Conservation (phyloP, 2,888 invertebrate species). For the Drosophila helvetica region DNA sequence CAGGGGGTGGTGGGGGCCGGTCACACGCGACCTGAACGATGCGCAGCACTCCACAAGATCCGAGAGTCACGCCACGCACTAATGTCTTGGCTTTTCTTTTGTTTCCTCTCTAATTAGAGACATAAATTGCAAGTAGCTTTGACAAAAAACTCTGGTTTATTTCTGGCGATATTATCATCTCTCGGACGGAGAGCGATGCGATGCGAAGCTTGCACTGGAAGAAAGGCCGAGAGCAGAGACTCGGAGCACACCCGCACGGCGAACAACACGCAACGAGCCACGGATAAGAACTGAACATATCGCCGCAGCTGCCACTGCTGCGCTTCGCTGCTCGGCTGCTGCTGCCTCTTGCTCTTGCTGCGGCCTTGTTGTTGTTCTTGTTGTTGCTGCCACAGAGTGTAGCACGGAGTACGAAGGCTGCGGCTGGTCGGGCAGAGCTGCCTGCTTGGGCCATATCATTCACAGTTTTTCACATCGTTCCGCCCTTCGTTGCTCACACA, state of each 20-base stretch:
- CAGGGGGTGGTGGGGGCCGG: constrained; percentile 7
- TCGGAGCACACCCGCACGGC: constrained; percentile 40
- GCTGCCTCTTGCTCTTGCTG: constrained; percentile 59
- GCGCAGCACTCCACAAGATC: constrained; percentile 30
- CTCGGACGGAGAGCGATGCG: constrained; percentile 3
- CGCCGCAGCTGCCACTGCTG: constrained; percentile 48
- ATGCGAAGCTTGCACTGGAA: constrained; percentile 11
- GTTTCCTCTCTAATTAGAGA: constrained; percentile 34
- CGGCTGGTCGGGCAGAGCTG: constrained; percentile 6
- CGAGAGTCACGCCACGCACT: constrained; percentile 52
- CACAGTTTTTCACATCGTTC: constrained; percentile 30
- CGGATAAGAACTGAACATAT: constrained; percentile 68
- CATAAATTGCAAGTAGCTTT: constrained; percentile 41
- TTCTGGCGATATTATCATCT: neutral
- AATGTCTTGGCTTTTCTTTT: constrained; percentile 11
- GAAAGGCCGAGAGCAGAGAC: constrained; percentile 5
- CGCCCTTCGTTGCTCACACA: constrained; percentile 9
- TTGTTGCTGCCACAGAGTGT: neutral
- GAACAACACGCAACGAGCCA: constrained; percentile 62
- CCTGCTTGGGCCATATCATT: constrained; percentile 24
- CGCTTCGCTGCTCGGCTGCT: constrained; percentile 56
- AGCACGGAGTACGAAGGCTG: neutral
- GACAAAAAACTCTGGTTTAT: constrained; percentile 16
- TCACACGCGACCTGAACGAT: constrained; percentile 38
- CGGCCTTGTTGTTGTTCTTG: constrained; percentile 12